Evolutionary conservation across 2,113 vertebrate species (phyloP).

Genomic region (Setophaga coronata): DNA sequence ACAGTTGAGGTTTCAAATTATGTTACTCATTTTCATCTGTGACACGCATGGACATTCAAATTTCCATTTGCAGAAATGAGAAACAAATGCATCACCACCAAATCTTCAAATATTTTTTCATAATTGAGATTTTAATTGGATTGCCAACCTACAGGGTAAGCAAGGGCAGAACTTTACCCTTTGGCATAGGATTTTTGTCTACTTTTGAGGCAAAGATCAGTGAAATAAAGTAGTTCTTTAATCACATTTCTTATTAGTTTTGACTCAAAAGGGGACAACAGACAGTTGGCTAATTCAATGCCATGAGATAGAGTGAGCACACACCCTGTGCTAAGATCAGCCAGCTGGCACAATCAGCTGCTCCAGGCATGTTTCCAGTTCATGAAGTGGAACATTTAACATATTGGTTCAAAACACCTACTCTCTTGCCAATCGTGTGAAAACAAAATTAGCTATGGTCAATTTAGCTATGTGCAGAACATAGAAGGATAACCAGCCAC

Average conservation of each 20-base stretch:
- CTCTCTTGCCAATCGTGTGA: conserved; percentile 25
- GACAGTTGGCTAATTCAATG: conserved; percentile 22
- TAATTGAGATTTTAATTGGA: neutral
- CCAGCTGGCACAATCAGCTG: conserved; percentile 53
- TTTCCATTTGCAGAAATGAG: neutral
- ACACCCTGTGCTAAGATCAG: conserved; percentile 19
- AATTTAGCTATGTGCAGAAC: conserved; percentile 11
- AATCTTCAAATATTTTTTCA: neutral
- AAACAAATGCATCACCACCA: neutral
- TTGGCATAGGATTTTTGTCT: neutral
- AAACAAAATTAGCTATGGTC: conserved; percentile 43
- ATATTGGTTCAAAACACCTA: conserved; percentile 37
- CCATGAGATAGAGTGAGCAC: neutral
- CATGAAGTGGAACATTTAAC: conserved; percentile 34
- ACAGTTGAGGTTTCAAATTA: neutral
- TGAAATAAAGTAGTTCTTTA: neutral
- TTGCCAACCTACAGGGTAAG: neutral
- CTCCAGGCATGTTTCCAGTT: conserved; percentile 34
- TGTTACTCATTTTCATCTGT: neutral
- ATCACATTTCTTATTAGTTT: neutral
- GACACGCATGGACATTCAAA: neutral
- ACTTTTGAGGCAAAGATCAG: neutral
- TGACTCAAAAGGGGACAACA: conserved; percentile 1
- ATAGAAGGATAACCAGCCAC: conserved; percentile 7
- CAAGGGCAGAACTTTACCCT: neutral